Base-by-base conservation (phyloP, 2,113 vertebrate species). In the Poeciliopsis prolifica region DNA sequence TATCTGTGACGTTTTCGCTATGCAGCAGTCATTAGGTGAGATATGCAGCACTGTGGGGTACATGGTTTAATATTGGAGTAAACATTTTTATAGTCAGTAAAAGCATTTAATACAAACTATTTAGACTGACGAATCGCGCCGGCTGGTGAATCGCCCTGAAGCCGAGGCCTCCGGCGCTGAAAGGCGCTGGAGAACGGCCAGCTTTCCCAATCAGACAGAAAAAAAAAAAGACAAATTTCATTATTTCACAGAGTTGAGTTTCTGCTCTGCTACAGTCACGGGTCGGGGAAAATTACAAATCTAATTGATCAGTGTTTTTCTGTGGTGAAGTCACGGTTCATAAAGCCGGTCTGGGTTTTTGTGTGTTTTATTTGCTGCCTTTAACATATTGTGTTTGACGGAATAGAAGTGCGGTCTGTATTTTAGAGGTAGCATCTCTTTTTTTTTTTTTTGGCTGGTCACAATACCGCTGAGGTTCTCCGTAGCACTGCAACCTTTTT, bases 381-480 rank as follows among this genome's bases (percentile, higher is more conserved):
- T 17, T 54, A 5, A 54, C 5, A 13, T 51, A 5, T 54, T 54
- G 17, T 54, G 24, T n/a, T 8, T 58, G 22, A 58, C 1, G 17
- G 14, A 17, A 44, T 54, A 24, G 22, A 10, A n/a, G 22, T 54
- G 51, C 22, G 9, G 51, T n/a, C 14, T 42, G 40, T 9, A 5
- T n/a, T 42, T 63, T n/a, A 31, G 60, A 42, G 8, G 17, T 11
- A 19, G 54, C 19, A 31, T 61, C 28, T 67, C 28, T n/a, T 65
- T 40, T 75, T 65, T 67, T 75, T n/a, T 65, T 40, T 75, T 65
- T 67, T 75, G 60, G 13, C n/a, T 22, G 48, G 15, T 42, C 40
- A 42, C 40, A 19, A 19, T 22, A 9, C 22, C 5, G 19, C 40
- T 15, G 48, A 54, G 17, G 17, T 24, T 22, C 15, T 19, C n/a